These are phyloP conservation scores for Montifringilla adamsi DNA, from an alignment of 2,113 vertebrate genomes.

Conservation along the genomic window DNA sequence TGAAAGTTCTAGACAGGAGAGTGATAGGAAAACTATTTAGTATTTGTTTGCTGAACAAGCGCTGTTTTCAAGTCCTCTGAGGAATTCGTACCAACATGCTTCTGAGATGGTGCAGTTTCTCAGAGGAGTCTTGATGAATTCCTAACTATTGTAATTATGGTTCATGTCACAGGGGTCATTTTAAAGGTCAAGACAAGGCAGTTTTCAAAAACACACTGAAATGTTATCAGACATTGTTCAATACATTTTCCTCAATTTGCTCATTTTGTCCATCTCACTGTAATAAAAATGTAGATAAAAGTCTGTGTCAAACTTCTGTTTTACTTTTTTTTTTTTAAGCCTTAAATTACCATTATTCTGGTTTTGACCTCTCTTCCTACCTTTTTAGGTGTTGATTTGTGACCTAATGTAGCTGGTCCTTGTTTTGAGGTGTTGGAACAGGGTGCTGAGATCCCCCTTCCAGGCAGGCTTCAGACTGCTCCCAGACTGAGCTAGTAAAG, in stretches of 20 bases:
- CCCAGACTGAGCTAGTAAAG: background rate
- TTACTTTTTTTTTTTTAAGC: background rate
- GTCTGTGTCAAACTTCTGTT: background rate
- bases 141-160: background rate
- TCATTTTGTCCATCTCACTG: background rate
- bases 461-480: background rate
- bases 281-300: slow-evolving; percentile 19
- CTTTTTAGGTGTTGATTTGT: background rate
- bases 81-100: background rate
- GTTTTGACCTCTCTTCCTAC: background rate
- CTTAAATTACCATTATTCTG: background rate
- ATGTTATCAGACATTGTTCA: background rate
- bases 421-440: background rate
- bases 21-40: background rate
- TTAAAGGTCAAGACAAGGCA: background rate
- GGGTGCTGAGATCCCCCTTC: background rate
- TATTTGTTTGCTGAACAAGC: background rate
- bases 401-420: background rate
- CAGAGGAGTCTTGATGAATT: background rate
- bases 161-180: background rate
- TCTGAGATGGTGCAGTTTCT: background rate
- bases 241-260: background rate
- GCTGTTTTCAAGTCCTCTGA: background rate
- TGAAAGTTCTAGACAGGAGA: background rate
- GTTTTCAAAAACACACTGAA: background rate